Conservation (phyloP, 2,113 vertebrate species). For the Poeciliopsis turrubarensis region DNA sequence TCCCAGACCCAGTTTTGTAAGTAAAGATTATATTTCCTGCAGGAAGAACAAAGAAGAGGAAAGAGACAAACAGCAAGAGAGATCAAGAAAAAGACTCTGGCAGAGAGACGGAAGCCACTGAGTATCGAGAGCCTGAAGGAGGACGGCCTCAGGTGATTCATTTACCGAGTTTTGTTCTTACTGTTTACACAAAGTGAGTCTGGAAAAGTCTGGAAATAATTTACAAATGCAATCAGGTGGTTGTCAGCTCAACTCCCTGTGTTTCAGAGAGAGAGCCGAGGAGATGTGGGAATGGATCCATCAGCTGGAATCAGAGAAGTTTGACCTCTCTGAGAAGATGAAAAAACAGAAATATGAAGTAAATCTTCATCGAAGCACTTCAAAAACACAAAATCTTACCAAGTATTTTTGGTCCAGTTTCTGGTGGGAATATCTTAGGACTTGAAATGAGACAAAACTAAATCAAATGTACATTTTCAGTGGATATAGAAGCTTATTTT, state of each 20-base stretch:
- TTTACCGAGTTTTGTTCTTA: not conserved
- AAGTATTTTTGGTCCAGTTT: too few species aligned
- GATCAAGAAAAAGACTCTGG: slow-evolving; percentile 86
- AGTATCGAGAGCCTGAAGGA: slow-evolving; percentile 83
- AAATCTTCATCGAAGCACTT: not conserved
- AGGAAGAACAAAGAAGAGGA: slow-evolving; percentile 85
- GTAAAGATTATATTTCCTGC: slow-evolving; percentile 7
- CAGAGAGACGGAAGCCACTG: slow-evolving; percentile 83
- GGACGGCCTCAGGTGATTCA: slow-evolving; percentile 81
- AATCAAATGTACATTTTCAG: too few species aligned
- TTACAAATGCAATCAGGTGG: not conserved
- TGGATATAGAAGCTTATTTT: too few species aligned
- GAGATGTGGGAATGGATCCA: slow-evolving; percentile 88
- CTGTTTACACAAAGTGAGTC: not conserved
- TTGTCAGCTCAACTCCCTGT: not conserved
- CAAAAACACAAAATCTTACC: too few species aligned
- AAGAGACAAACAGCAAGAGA: slow-evolving; percentile 88
- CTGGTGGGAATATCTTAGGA: too few species aligned
- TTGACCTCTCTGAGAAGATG: slow-evolving; percentile 87
- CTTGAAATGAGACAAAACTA: too few species aligned
- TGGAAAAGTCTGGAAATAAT: not conserved
- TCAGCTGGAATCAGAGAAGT: slow-evolving; percentile 91
- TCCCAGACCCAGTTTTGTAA: too few species aligned
- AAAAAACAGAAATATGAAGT: slow-evolving; percentile 91
- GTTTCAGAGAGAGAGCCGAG: slow-evolving; percentile 82